Evolutionary conservation across 2,797 vertebrate species (phyloP), one percentile per base, ranked within the genome.

Genomic region (Sebastiscus tertius): DNA sequence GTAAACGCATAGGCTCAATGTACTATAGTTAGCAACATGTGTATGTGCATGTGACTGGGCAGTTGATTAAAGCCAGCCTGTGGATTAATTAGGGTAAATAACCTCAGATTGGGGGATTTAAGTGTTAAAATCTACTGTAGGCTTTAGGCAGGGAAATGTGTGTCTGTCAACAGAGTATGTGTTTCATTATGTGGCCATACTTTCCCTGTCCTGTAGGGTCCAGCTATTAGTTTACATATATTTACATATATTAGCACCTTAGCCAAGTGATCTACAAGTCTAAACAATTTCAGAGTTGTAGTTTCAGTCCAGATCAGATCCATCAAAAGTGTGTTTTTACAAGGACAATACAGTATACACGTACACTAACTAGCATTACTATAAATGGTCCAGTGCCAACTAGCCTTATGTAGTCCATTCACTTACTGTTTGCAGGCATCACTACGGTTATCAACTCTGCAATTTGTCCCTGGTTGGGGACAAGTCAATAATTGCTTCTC

Each of bases 101-200:
- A 92, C 86, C 75, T 79, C 79, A 82, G 91, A 92, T 95, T 93
- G 91, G 36, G 42, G 87, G 93, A 93, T 94, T 93, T 87, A 90
- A 77, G 80, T 81, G 88, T 90, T 87, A 91, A 92, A 82, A 82
- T 86, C 55, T 71, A 75, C 81, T 69, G 74, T 62, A 8, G 31
- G 84, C 83, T 87, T 87, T 75, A 69, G 24, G 58, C 46, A 74
- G 59, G 60, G 64, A 76, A 88, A 73, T 72, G 72, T 62, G 36
- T 64, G n/a, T 58, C 63, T 79, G 18, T 72, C 59, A 27, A 4
- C 36, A 2, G 27, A 65, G 72, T 72, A 56, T 75, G 49, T 56
- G 56, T 77, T 58, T 81, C 39, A 63, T 72, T 39, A 63, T 8
- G 56, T 42, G 36, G 26, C 10, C 39, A 54, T 60, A 72, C 8